Conservation (phyloP, 2,797 vertebrate species). For the Muraenolepis orangiensis region DNA sequence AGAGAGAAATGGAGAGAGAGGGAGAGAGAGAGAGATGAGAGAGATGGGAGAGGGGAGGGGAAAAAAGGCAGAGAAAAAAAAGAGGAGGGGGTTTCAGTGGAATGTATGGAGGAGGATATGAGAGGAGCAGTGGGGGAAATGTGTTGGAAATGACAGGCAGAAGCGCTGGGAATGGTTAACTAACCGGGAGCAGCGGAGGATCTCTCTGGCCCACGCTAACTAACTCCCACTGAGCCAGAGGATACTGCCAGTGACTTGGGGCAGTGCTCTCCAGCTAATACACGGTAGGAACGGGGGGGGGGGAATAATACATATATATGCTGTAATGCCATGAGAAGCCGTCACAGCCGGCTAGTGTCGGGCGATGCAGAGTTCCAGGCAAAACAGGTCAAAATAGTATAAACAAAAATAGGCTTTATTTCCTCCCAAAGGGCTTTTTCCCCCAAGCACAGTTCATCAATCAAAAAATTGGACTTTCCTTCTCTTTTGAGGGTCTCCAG, state of each 20-base stretch:
- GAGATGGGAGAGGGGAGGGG: conserved; percentile 4
- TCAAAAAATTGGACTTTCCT: too few relatives aligned
- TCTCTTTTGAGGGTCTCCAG: too few relatives aligned
- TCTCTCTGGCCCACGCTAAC: not conserved
- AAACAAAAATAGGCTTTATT: too few relatives aligned
- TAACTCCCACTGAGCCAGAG: not conserved
- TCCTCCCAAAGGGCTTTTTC: too few relatives aligned
- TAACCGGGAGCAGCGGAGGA: not conserved
- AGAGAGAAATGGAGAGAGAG: not conserved
- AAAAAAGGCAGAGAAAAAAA: too few relatives aligned
- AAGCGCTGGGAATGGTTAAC: not conserved
- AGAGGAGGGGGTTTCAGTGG: conserved; percentile 5
- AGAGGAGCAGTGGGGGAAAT: not conserved
- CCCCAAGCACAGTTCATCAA: too few relatives aligned
- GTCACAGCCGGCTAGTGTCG: too few relatives aligned
- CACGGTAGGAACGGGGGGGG: too few relatives aligned
- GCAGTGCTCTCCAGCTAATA: not conserved
- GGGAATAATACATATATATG: too few relatives aligned
- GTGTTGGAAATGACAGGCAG: not conserved
- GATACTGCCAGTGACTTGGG: not conserved
- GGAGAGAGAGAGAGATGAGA: not conserved
- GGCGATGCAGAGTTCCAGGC: too few relatives aligned
- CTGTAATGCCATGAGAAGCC: too few relatives aligned
- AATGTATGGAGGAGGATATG: not conserved
- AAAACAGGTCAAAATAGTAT: too few relatives aligned